Conservation (phyloP, 1,140 invertebrate genomes). For the Wasmannia auropunctata region DNA sequence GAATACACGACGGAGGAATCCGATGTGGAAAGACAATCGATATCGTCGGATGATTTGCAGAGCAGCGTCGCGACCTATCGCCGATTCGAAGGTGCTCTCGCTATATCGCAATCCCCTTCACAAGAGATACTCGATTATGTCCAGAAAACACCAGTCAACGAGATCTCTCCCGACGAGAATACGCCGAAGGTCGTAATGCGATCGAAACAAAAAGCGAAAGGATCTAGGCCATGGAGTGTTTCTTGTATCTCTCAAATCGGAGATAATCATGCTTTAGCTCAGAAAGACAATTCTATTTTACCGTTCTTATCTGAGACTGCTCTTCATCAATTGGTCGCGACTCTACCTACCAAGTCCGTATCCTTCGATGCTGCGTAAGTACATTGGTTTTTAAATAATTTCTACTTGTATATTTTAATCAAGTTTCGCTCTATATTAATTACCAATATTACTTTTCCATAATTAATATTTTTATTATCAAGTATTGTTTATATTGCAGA, state of each 20-base stretch:
- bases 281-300: slow-evolving; percentile 82
- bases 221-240: slow-evolving; percentile 92
- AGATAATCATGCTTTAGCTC: slow-evolving; percentile 68
- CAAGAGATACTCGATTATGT: slow-evolving; percentile 85
- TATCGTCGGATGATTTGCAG: slow-evolving; percentile 90
- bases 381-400: not conserved
- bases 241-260: slow-evolving; percentile 91
- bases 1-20: slow-evolving; percentile 94
- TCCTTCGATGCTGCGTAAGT: slow-evolving; percentile 83
- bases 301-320: slow-evolving; percentile 94
- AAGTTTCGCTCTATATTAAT: not conserved
- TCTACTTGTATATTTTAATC: not conserved
- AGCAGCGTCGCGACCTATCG: slow-evolving; percentile 88
- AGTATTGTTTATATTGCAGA: slow-evolving; percentile 71
- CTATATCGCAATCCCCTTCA: slow-evolving; percentile 86
- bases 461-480: not conserved
- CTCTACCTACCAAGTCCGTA: slow-evolving; percentile 80
- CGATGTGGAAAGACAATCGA: slow-evolving; percentile 88
- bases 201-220: slow-evolving; percentile 82
- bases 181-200: slow-evolving; percentile 84
- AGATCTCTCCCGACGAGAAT: slow-evolving; percentile 71
- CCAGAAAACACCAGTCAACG: slow-evolving; percentile 77
- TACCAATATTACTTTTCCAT: not conserved
- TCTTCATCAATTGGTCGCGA: slow-evolving; percentile 88
- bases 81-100: slow-evolving; percentile 77